phyloP scores from a whole-genome alignment of 2,113 vertebrate genomes.

The Ophiodon elongatus region DNA sequence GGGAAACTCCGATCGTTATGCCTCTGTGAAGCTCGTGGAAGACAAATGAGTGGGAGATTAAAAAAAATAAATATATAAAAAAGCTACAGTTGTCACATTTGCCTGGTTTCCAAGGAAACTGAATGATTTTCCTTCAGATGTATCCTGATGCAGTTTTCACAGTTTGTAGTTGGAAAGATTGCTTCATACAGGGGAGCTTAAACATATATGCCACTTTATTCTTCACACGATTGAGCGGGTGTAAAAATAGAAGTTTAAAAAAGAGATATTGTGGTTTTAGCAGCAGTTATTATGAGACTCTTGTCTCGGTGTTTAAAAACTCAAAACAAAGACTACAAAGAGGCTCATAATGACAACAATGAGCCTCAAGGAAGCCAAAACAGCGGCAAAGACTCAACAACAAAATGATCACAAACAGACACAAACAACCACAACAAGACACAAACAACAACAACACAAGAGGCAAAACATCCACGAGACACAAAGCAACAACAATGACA shows the following conservation, averaged over 20 bases:
- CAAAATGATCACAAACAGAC: too few species aligned
- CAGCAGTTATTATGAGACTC: too few species aligned
- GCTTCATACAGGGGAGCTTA: neutral
- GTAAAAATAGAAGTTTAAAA: neutral
- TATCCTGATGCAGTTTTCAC: conserved; percentile 11
- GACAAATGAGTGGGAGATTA: conserved; percentile 16
- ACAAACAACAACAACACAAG: too few species aligned
- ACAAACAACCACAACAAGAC: too few species aligned
- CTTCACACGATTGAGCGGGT: neutral
- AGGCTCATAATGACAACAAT: neutral
- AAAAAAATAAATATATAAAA: too few species aligned
- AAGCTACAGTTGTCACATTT: conserved; percentile 31
- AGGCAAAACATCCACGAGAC: too few species aligned
- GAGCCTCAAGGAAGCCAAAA: too few species aligned
- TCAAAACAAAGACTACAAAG: too few species aligned
- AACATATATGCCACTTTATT: neutral
- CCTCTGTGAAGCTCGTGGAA: neutral
- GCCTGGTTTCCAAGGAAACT: conserved; percentile 57
- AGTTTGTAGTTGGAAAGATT: conserved; percentile 14
- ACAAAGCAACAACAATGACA: too few species aligned
- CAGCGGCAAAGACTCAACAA: too few species aligned
- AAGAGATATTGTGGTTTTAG: neutral
- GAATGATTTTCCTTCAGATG: conserved; percentile 31
- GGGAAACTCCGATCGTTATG: neutral
- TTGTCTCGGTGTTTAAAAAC: too few species aligned